Base-by-base conservation (phyloP, 2,797 vertebrate species). In the Rhinogobio ventralis region DNA sequence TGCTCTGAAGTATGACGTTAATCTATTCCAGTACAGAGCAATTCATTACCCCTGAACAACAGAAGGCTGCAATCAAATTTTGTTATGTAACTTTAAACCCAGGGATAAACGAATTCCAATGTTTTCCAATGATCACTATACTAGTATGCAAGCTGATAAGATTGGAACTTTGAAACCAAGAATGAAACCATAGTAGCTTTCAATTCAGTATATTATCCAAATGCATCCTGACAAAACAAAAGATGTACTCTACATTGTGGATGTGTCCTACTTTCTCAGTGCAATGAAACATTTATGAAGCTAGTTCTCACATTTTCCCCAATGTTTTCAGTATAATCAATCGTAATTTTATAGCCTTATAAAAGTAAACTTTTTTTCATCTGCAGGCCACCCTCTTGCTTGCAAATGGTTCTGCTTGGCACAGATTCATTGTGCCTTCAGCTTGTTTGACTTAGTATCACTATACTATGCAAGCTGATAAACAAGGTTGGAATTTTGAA, bases 31-130 rank as follows among this genome's bases (percentile, higher is more conserved):
- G 82, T 36, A 46, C 8, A 25, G 36, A 84, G 36, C 64, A 46
- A 57, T 84, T 68, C 36, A 78, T 84, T 69, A 46, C 49, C 55
- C 36, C 64, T 57, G 51, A 68, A 69, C 82, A 84, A 57, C 74
- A 46, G 73, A 84, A 45, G 25, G 19, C 74, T 69, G 62, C 33
- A 57, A 33, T 77, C 64, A 57, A n/a, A 74, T 28, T 64, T 7
- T 76, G 17, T 77, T 45, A 77, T 77, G 73, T 53, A 77, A 83
- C 20, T n/a, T 30, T 1, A 67, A 68, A 77, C 33, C 46, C n/a
- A 2, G 55, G n/a, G 19, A 83, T 53, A 76, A 83, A 42, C 45
- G 0, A 36, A 75, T 51, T 53, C 23, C 72, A 42, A 53, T 30
- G 72, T 28, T 51, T n/a, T 19, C 13, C 0, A n/a, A n/a, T n/a